Percentiles rank a stretch among this genome's conserved stretches.
Evolutionary conservation across 2,113 vertebrate genomes (phyloP).

Genomic region (Pelodiscus sinensis): DNA sequence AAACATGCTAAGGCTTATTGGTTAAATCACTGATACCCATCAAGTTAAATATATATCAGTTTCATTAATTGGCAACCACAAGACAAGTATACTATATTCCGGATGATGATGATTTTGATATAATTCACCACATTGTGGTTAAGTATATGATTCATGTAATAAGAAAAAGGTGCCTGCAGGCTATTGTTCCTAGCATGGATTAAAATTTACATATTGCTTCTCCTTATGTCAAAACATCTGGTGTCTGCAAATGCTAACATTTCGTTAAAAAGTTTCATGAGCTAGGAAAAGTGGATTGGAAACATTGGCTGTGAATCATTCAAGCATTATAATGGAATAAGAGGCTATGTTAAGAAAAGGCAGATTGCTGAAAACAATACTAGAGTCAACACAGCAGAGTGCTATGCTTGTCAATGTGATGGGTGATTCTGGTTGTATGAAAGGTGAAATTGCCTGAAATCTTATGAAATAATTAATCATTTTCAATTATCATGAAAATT

Average conservation of each 20-base stretch:
- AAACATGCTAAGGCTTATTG: conserved; percentile 62
- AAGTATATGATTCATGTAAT: conserved; percentile 82
- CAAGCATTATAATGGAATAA: conserved; percentile 80
- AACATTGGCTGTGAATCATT: conserved; percentile 74
- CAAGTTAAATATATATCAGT: conserved; percentile 70
- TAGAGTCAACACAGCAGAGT: conserved; percentile 65
- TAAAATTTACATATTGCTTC: conserved; percentile 85
- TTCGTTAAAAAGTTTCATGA: conserved; percentile 80
- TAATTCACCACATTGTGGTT: conserved; percentile 72
- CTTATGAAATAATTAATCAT: not conserved
- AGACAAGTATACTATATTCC: conserved; percentile 71
- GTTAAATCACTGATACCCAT: conserved; percentile 64
- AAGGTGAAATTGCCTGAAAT: conserved; percentile 26
- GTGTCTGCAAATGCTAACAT: conserved; percentile 80
- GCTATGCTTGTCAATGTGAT: conserved; percentile 67
- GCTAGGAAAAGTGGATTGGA: conserved; percentile 75
- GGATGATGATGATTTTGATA: conserved; percentile 75
- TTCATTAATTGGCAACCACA: conserved; percentile 78
- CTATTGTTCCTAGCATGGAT: conserved; percentile 82
- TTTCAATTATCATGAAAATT: not conserved
- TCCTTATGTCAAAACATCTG: conserved; percentile 87
- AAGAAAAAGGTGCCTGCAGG: conserved; percentile 80
- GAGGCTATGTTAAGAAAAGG: conserved; percentile 65
- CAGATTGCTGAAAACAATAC: conserved; percentile 66
- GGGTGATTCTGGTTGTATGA: conserved; percentile 27